A percentile compares a stretch with the other conserved stretches of the same genome.
These are phyloP conservation scores for Platyscapa corneri DNA, from an alignment of 1,140 invertebrate species.

Conservation along the genomic window DNA sequence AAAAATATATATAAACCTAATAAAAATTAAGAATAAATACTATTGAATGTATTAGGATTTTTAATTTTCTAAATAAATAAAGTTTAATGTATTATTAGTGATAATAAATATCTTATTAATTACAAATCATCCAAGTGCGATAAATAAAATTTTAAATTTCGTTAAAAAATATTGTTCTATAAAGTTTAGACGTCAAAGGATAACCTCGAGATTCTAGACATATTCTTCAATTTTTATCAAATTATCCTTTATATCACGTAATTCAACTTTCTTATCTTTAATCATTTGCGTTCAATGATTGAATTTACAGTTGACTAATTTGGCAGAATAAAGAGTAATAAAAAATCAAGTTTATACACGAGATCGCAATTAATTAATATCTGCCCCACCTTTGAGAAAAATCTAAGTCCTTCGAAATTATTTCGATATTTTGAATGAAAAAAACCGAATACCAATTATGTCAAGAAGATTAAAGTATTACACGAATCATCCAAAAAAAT, in stretches of 20 bases:
- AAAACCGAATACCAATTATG: neutral
- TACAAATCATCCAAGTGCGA: too few relatives aligned
- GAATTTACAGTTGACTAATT: neutral
- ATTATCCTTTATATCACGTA: neutral
- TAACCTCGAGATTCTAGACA: too few relatives aligned
- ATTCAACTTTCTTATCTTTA: neutral
- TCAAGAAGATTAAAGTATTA: neutral
- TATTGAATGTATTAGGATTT: too few relatives aligned
- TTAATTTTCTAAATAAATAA: too few relatives aligned
- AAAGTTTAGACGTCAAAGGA: too few relatives aligned
- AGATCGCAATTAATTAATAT: neutral
- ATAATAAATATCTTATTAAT: too few relatives aligned
- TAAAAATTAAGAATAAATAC: too few relatives aligned
- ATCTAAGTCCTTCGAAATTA: neutral
- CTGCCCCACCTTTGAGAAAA: neutral
- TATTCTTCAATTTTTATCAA: neutral
- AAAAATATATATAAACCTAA: too few relatives aligned
- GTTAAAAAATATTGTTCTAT: too few relatives aligned
- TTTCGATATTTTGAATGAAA: neutral
- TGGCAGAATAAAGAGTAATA: neutral
- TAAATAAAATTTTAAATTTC: too few relatives aligned
- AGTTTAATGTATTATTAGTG: too few relatives aligned
- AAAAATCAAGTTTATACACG: neutral
- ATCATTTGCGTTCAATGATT: conserved; percentile 14
- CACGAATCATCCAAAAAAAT: neutral